Conservation (phyloP, 2,888 invertebrate species). For the Caenorhabditis wallacei region DNA sequence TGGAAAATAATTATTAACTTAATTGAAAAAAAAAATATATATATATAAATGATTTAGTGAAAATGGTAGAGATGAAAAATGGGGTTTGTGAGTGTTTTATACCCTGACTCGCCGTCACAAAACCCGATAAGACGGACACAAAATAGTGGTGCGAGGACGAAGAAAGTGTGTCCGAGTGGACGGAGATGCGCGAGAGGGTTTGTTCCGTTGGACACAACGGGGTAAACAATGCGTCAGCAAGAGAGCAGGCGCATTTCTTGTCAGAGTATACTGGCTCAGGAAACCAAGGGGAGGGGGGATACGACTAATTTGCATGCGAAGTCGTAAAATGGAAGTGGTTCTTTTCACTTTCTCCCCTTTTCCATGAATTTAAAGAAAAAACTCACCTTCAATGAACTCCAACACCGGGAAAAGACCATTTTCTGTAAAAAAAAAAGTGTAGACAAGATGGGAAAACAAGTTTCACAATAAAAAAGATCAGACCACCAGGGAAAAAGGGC, state of each 20-base stretch:
- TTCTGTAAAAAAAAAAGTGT: slow-evolving; percentile 3
- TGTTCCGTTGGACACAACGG: slow-evolving; percentile 42
- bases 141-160: slow-evolving; percentile 37
- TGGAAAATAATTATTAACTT: slow-evolving; percentile 13
- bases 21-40: background rate
- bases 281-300: background rate
- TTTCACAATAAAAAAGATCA: slow-evolving; percentile 5
- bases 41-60: background rate
- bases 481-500: background rate
- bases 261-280: background rate
- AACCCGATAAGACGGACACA: slow-evolving; percentile 51
- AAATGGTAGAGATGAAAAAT: slow-evolving; percentile 3
- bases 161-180: slow-evolving; percentile 52
- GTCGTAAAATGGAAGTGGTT: background rate
- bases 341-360: too few species aligned
- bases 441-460: background rate
- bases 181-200: slow-evolving; percentile 43
- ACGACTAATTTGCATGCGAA: background rate
- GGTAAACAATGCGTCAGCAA: slow-evolving; percentile 48
- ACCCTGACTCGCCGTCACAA: slow-evolving; percentile 31
- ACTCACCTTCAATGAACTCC: slow-evolving; percentile 42
- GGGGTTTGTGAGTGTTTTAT: slow-evolving; percentile 34
- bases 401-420: slow-evolving; percentile 6
- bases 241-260: slow-evolving; percentile 9
- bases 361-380: background rate